These are phyloP conservation scores for Neogobius melanostomus DNA, from an alignment of 2,113 vertebrate species.

Conservation along the genomic window DNA sequence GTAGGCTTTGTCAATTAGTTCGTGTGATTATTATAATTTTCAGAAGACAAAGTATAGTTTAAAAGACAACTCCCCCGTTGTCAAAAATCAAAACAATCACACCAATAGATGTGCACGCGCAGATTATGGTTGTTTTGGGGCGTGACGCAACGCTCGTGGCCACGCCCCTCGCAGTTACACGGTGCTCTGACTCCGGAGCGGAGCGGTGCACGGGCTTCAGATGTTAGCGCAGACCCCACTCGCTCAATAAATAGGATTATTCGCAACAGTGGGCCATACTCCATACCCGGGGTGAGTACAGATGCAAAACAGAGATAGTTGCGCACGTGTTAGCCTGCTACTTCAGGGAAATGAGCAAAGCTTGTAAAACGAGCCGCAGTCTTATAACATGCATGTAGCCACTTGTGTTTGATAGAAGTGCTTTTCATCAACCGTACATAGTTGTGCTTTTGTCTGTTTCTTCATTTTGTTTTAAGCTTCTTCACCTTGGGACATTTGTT, in stretches of 20 bases:
- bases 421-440: background rate
- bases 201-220: slow-evolving; percentile 39
- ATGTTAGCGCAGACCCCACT: slow-evolving; percentile 51
- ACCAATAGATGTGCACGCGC: background rate
- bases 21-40: no score
- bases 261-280: slow-evolving; percentile 52
- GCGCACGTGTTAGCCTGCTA: slow-evolving; percentile 5
- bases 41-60: no score
- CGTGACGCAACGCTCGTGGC: slow-evolving; percentile 48
- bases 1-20: no score
- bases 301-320: slow-evolving; percentile 27
- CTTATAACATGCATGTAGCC: background rate
- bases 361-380: slow-evolving; percentile 41
- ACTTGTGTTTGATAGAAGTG: background rate
- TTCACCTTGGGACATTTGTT: background rate
- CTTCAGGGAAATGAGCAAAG: slow-evolving; percentile 16
- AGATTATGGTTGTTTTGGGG: slow-evolving; percentile 41
- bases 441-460: background rate
- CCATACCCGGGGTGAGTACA: slow-evolving; percentile 64
- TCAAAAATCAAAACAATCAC: background rate
- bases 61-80: background rate
- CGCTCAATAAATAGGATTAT: slow-evolving; percentile 59
- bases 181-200: slow-evolving; percentile 42
- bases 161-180: slow-evolving; percentile 57
- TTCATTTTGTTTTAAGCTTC: background rate